Conservation (phyloP, 2,113 vertebrate genomes). For the Myrmecophaga tridactyla region DNA sequence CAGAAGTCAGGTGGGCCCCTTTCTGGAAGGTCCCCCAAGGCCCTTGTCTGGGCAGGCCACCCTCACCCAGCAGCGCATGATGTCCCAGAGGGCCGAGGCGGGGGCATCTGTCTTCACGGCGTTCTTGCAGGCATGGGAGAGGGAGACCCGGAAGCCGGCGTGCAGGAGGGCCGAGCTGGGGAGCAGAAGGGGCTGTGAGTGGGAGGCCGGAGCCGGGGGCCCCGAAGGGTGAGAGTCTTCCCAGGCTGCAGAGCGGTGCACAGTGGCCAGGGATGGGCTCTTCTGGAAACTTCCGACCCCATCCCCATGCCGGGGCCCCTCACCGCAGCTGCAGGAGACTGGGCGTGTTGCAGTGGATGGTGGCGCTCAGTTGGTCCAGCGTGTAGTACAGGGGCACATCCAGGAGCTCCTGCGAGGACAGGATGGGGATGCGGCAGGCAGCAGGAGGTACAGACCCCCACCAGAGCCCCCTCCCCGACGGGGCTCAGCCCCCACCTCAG, state of each 20-base stretch:
- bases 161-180: conserved; percentile 93
- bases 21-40: not conserved
- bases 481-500: conserved; percentile 87
- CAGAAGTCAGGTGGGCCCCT: not conserved
- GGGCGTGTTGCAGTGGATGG: conserved; percentile 88
- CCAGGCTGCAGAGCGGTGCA: too few relatives aligned
- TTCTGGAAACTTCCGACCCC: not conserved
- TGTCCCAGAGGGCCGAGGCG: conserved; percentile 88
- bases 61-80: conserved; percentile 96
- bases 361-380: conserved; percentile 89
- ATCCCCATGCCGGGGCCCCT: not conserved
- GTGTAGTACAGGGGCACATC: conserved; percentile 91
- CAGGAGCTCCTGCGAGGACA: conserved; percentile 84
- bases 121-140: conserved; percentile 94
- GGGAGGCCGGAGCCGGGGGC: not conserved
- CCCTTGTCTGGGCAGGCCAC: accelerated
- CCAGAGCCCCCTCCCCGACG: not conserved
- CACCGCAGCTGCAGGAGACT: conserved; percentile 91
- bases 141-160: conserved; percentile 91
- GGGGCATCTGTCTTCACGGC: conserved; percentile 84
- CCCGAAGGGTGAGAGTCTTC: too few relatives aligned
- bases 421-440: conserved; percentile 79
- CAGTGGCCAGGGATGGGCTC: too few relatives aligned
- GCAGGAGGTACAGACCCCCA: conserved; percentile 50
- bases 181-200: not conserved